A percentile compares a stretch with the other conserved stretches of the same genome.
phyloP scores from a whole-genome alignment of 2,113 vertebrate species.

The Otocyon megalotis region DNA sequence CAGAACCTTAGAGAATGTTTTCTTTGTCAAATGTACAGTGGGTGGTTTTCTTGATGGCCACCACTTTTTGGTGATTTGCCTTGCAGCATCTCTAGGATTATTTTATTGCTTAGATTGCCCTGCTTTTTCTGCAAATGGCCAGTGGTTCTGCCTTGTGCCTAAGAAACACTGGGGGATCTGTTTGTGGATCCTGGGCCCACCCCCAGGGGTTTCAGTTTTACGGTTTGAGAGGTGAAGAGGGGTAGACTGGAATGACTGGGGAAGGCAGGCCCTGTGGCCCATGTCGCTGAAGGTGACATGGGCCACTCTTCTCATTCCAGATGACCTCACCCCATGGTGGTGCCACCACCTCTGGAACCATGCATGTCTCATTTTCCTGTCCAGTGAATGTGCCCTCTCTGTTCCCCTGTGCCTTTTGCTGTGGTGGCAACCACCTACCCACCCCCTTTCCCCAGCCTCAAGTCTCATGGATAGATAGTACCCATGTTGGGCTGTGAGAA shows the following conservation, averaged over 20 bases:
- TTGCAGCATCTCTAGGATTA: neutral
- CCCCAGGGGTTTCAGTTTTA: too few relatives aligned
- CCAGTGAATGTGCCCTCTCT: rapidly evolving
- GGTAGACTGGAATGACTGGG: too few relatives aligned
- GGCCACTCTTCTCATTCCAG: neutral
- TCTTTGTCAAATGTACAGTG: neutral
- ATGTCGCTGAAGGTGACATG: too few relatives aligned
- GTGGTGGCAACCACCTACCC: too few relatives aligned
- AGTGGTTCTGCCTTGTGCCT: neutral
- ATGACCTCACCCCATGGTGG: rapidly evolving
- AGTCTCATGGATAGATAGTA: too few relatives aligned
- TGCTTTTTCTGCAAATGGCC: neutral
- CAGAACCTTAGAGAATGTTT: neutral
- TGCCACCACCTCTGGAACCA: neutral
- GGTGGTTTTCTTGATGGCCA: neutral
- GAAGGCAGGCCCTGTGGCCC: too few relatives aligned
- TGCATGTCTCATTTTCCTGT: rapidly evolving
- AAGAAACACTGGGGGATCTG: neutral
- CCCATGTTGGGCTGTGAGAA: neutral
- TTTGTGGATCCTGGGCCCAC: neutral
- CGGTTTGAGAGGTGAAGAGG: neutral
- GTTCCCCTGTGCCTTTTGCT: too few relatives aligned
- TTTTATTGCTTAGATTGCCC: neutral
- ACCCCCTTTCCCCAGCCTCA: neutral
- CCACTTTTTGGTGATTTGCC: neutral